Conservation (phyloP, 2,797 vertebrate species). For the Acanthurus leucopareius region DNA sequence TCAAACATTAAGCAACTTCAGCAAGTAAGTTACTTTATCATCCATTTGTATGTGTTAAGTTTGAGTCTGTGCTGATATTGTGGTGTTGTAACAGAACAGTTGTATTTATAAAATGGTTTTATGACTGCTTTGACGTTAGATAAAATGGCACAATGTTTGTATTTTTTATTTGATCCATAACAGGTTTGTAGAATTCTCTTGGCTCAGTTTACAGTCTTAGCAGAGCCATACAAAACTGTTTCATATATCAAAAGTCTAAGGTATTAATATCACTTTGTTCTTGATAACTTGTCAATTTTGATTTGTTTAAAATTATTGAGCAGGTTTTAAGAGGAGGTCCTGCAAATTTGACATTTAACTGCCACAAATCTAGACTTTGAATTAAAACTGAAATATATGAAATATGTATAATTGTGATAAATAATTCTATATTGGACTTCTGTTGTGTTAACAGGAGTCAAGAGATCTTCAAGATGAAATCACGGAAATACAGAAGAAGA, state of each 20-base stretch:
- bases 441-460: slow-evolving; percentile 76
- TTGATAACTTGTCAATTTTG: not conserved
- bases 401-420: not conserved
- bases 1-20: slow-evolving; percentile 79
- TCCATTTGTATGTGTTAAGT: not conserved
- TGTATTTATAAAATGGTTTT: not conserved
- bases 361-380: not conserved
- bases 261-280: not conserved
- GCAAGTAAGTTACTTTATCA: slow-evolving; percentile 65
- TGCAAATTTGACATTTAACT: not conserved
- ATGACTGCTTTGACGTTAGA: slow-evolving; percentile 1
- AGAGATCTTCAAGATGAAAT: slow-evolving; percentile 83
- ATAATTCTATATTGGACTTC: not conserved
- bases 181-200: too few species aligned
- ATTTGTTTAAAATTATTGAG: not conserved
- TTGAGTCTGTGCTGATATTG: not conserved
- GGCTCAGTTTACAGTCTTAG: too few species aligned
- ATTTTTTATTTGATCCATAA: too few species aligned
- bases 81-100: not conserved
- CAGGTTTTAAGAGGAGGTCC: not conserved
- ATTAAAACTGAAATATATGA: not conserved
- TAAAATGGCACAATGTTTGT: too few species aligned
- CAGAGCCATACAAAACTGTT: too few species aligned
- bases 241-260: not conserved
- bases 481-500: slow-evolving; percentile 82